Evolutionary conservation across 2,113 vertebrate species (phyloP).

Genomic region (Dicrurus megarhynchus): DNA sequence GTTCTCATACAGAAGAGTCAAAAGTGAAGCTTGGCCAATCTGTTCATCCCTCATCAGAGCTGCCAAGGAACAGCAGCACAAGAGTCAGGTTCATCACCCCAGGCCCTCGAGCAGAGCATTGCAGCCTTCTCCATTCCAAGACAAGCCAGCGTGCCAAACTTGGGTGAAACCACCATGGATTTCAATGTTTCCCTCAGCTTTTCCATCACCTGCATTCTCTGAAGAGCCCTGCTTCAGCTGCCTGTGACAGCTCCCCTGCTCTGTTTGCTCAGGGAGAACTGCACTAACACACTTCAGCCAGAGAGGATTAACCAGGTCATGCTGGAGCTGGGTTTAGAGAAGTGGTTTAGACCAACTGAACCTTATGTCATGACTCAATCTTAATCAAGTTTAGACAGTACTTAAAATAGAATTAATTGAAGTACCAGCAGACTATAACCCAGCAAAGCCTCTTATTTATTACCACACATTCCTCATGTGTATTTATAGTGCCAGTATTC

Average conservation of each 20-base stretch:
- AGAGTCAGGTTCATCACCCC: background rate
- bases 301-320: background rate
- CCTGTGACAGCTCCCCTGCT: background rate
- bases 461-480: background rate
- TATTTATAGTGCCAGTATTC: background rate
- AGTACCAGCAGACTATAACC: background rate
- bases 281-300: background rate
- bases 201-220: background rate
- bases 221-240: background rate
- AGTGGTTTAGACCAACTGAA: background rate
- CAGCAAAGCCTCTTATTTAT: slow-evolving; percentile 19
- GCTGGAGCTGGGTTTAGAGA: background rate
- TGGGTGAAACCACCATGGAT: background rate
- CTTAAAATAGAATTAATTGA: slow-evolving; percentile 48
- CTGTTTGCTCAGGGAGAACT: background rate
- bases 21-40: background rate
- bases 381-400: slow-evolving; percentile 19
- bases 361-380: slow-evolving; percentile 18
- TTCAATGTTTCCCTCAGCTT: background rate
- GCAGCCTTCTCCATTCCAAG: background rate
- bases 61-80: background rate
- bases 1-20: background rate
- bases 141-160: background rate
- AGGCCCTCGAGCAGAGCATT: background rate
- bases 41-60: background rate